Percentiles rank a stretch among this genome's conserved stretches.
Conservation (phyloP, 1,140 invertebrate genomes). For the Scaptomyza montana region DNA sequence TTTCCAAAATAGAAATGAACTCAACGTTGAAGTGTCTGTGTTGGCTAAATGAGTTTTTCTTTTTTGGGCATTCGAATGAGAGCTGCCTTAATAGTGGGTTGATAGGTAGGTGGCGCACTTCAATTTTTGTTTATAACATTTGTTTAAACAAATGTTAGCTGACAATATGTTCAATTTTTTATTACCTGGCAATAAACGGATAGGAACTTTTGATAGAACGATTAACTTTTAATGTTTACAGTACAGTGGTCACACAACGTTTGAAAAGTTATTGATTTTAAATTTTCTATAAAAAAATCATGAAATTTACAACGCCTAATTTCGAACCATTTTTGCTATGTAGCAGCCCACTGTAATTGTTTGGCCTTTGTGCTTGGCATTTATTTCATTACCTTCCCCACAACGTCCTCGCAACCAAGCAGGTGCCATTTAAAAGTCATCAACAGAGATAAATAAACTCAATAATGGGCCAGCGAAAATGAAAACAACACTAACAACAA, state of each 20-base stretch:
- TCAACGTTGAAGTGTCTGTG: slow-evolving; percentile 21
- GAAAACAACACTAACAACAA: not conserved
- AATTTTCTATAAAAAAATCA: too few relatives aligned
- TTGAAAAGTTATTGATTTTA: too few relatives aligned
- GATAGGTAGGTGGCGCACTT: not conserved
- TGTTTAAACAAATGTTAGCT: not conserved
- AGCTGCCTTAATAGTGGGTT: slow-evolving; percentile 1
- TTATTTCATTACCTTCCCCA: slow-evolving; percentile 7
- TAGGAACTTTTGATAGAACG: too few relatives aligned
- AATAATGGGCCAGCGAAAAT: slow-evolving; percentile 63
- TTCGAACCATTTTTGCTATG: not conserved
- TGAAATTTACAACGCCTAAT: too few relatives aligned
- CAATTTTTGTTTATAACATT: not conserved
- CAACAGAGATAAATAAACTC: slow-evolving; percentile 75
- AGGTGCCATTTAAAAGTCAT: slow-evolving; percentile 81
- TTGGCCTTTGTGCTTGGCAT: slow-evolving; percentile 35
- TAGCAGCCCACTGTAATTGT: slow-evolving; percentile 1
- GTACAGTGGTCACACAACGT: too few relatives aligned
- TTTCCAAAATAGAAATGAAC: slow-evolving; percentile 49
- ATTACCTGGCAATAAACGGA: not conserved
- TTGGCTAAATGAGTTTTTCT: not conserved
- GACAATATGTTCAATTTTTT: not conserved
- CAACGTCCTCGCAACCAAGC: slow-evolving; percentile 16
- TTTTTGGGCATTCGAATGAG: slow-evolving; percentile 8
- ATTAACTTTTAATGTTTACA: not conserved